phyloP scores from a whole-genome alignment of 2,888 invertebrate species.

The Scaptomyza tumidula region DNA sequence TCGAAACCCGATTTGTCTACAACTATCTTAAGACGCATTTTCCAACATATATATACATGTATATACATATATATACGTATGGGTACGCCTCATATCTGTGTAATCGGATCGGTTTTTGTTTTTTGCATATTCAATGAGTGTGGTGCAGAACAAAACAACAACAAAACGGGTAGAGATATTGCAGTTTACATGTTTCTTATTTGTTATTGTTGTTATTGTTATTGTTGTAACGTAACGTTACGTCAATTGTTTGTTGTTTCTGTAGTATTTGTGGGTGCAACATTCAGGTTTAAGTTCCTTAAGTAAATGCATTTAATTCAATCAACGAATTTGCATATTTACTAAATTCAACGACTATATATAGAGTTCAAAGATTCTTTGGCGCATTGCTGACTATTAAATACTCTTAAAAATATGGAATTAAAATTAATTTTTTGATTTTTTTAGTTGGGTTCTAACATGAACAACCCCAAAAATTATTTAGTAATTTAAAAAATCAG shows the following conservation, averaged over 20 bases:
- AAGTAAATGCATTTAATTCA: slow-evolving; percentile 13
- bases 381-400: background rate
- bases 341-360: background rate
- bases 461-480: too few species aligned
- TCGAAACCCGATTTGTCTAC: too few species aligned
- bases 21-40: too few species aligned
- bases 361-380: slow-evolving; percentile 5
- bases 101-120: slow-evolving; percentile 6
- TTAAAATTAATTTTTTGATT: too few species aligned
- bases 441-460: too few species aligned
- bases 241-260: slow-evolving; percentile 25
- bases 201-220: background rate
- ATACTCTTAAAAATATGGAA: background rate
- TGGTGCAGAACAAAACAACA: slow-evolving; percentile 12
- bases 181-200: slow-evolving; percentile 7
- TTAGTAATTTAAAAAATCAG: too few species aligned
- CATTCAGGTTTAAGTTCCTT: slow-evolving; percentile 15
- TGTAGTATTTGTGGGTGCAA: background rate
- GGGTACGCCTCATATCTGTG: slow-evolving; percentile 9
- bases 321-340: slow-evolving; percentile 18
- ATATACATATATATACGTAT: background rate
- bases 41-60: too few species aligned
- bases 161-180: slow-evolving; percentile 22
- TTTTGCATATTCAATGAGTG: slow-evolving; percentile 30
- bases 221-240: slow-evolving; percentile 7